Evolutionary conservation across 2,797 vertebrate species (phyloP).

Genomic region (Crocidura indochinensis): DNA sequence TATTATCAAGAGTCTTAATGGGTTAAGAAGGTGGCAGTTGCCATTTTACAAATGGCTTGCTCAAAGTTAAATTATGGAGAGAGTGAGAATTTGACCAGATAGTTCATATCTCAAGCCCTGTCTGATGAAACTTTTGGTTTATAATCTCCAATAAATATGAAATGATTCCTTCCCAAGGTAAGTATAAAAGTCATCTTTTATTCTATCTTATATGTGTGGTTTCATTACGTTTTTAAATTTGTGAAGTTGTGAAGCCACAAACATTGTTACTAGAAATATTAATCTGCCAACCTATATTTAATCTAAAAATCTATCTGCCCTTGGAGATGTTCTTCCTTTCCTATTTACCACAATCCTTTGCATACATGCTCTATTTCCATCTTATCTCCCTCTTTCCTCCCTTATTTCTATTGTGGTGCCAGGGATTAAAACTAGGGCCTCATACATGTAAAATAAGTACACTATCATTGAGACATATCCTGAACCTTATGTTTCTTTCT

Average conservation of each 20-base stretch:
- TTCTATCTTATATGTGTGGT: slow-evolving; percentile 85
- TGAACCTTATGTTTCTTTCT: no score
- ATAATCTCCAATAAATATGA: slow-evolving; percentile 83
- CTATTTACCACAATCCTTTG: not conserved
- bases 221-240: slow-evolving; percentile 83
- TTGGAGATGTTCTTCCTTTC: not conserved
- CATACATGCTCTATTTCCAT: not conserved
- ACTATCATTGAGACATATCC: no score
- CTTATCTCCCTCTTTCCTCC: not conserved
- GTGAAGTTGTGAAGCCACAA: slow-evolving; percentile 86
- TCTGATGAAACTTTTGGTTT: not conserved
- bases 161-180: slow-evolving; percentile 86
- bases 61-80: no score
- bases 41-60: slow-evolving; percentile 33
- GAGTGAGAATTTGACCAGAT: not conserved
- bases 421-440: no score
- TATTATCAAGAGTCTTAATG: slow-evolving; percentile 4
- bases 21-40: not conserved
- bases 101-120: not conserved
- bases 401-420: no score
- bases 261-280: not conserved
- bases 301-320: not conserved
- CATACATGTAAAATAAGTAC: no score
- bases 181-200: slow-evolving; percentile 86
- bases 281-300: not conserved